Evolutionary conservation across 2,797 vertebrate species (phyloP).

Genomic region (Typhlichthys eigenmanni): DNA sequence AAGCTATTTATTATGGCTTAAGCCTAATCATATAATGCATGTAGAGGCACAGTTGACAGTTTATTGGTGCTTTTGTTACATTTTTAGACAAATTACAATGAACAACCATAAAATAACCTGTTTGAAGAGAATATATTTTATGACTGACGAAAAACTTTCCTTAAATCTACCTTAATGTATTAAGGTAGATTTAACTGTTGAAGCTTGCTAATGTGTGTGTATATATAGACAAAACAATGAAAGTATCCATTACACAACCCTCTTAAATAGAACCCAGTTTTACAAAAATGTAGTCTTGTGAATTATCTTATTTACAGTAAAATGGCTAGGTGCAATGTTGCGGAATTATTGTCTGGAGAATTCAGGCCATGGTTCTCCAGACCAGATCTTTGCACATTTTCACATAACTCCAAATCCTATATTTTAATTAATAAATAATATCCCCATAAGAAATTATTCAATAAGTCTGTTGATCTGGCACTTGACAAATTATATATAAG

Average conservation of each 20-base stretch:
- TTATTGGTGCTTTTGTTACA: constrained; percentile 27
- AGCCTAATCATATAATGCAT: neutral
- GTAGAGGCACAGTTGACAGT: neutral
- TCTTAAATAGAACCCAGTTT: constrained; percentile 7
- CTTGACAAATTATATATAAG: neutral
- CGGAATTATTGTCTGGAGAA: neutral
- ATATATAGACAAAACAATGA: constrained; percentile 39
- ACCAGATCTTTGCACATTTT: no score
- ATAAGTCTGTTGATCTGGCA: neutral
- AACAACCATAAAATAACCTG: constrained; percentile 46
- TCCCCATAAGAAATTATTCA: no score
- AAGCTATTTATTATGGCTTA: constrained; percentile 28
- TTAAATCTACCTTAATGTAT: constrained; percentile 15
- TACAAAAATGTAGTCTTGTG: constrained; percentile 42
- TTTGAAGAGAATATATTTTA: constrained; percentile 71
- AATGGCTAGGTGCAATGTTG: constrained; percentile 20
- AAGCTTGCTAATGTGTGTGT: constrained; percentile 14
- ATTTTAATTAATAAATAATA: no score
- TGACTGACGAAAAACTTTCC: constrained; percentile 52
- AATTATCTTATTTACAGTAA: constrained; percentile 23
- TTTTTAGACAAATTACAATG: constrained; percentile 41
- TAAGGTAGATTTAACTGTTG: constrained; percentile 46
- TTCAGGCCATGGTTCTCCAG: no score
- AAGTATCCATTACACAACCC: constrained; percentile 43
- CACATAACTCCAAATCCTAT: no score